Evolutionary conservation across 2,113 vertebrate species (phyloP).

Genomic region (Mormyrus lacerda): DNA sequence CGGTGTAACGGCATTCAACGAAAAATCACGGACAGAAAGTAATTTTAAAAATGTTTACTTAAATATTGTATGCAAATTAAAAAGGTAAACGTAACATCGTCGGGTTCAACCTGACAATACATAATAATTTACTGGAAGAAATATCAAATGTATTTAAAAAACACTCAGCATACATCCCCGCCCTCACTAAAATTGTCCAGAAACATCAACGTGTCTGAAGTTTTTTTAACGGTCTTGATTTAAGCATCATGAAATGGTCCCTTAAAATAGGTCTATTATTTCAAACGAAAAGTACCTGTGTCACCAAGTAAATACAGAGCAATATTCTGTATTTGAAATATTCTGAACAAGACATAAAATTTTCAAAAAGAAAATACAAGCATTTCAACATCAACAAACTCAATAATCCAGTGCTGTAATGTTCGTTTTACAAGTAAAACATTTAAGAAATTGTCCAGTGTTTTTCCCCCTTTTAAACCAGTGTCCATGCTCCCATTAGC

Average conservation of each 20-base stretch:
- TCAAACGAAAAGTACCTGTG: constrained; percentile 6
- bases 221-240: constrained; percentile 27
- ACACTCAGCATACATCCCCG: background rate
- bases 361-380: constrained; percentile 42
- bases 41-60: constrained; percentile 58
- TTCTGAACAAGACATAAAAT: constrained; percentile 20
- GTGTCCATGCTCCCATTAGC: constrained; percentile 32
- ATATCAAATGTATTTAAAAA: constrained; percentile 12
- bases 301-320: background rate
- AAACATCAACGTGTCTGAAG: constrained; percentile 38
- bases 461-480: constrained; percentile 30
- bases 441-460: constrained; percentile 50
- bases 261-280: background rate
- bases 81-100: constrained; percentile 29
- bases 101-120: constrained; percentile 50
- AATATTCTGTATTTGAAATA: constrained; percentile 24
- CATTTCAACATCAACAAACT: constrained; percentile 28
- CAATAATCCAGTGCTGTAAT: constrained; percentile 44
- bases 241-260: background rate
- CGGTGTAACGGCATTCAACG: background rate
- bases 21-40: constrained; percentile 29
- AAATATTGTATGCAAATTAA: constrained; percentile 63
- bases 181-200: constrained; percentile 25
- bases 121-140: constrained; percentile 60
- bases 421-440: constrained; percentile 29